phyloP scores from a whole-genome alignment of 2,888 invertebrate genomes.

The Conops quadrifasciatus region DNA sequence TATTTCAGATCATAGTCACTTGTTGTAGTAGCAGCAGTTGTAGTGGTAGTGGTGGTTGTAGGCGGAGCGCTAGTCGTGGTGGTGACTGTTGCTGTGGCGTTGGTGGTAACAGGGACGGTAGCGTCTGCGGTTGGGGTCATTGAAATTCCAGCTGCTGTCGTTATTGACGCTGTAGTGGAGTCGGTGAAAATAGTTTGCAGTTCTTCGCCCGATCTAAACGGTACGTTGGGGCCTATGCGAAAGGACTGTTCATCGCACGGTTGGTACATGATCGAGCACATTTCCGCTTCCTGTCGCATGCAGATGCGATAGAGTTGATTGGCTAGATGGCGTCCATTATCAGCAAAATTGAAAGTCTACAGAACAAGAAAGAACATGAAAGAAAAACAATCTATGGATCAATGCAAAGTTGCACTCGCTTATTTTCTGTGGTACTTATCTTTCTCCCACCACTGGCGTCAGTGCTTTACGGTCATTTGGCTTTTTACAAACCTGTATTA shows the following conservation, averaged over 20 bases:
- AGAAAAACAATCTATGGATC: not conserved
- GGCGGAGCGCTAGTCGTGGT: constrained; percentile 26
- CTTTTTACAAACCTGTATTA: constrained; percentile 53
- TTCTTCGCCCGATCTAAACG: constrained; percentile 35
- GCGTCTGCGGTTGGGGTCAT: constrained; percentile 1
- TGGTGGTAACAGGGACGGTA: constrained; percentile 6
- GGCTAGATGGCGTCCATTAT: constrained; percentile 82
- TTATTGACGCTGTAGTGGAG: constrained; percentile 4
- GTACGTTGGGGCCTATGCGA: constrained; percentile 70
- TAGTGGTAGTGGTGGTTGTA: constrained; percentile 9
- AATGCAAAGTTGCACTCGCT: too few species aligned
- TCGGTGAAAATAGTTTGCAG: constrained; percentile 19
- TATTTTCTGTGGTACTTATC: too few species aligned
- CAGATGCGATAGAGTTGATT: constrained; percentile 82
- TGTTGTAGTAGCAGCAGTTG: not conserved
- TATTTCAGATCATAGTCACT: not conserved
- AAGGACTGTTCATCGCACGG: constrained; percentile 82
- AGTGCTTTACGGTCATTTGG: not conserved
- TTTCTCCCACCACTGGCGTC: too few species aligned
- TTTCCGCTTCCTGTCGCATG: constrained; percentile 73
- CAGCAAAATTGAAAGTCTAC: constrained; percentile 82
- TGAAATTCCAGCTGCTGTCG: constrained; percentile 31
- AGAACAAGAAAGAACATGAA: not conserved
- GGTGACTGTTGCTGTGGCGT: constrained; percentile 21
- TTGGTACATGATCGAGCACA: constrained; percentile 79